Conservation (phyloP, 2,113 vertebrate species). For the Symphodus melops region DNA sequence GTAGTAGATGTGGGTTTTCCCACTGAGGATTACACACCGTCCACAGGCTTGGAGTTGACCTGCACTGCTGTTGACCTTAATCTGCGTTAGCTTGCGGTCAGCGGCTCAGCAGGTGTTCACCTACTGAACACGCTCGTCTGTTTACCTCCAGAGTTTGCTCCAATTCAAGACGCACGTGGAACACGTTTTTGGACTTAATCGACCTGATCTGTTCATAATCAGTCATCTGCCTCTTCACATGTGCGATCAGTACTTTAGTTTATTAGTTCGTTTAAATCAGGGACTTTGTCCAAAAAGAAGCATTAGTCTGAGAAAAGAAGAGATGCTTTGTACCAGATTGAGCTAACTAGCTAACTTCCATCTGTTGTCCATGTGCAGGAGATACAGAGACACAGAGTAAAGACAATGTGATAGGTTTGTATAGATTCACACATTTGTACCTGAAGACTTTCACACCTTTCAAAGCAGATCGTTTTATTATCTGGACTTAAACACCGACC, state of each 20-base stretch:
- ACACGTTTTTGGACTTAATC: background rate
- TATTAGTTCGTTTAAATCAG: too few relatives aligned
- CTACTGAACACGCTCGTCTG: background rate
- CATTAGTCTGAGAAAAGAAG: too few relatives aligned
- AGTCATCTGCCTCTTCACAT: background rate
- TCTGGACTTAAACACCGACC: too few relatives aligned
- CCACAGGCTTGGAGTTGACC: background rate
- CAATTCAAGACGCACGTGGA: conserved; percentile 3
- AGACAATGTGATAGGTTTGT: background rate
- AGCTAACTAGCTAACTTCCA: too few relatives aligned
- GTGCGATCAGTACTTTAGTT: too few relatives aligned
- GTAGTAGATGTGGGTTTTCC: background rate
- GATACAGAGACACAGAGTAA: too few relatives aligned
- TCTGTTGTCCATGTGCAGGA: too few relatives aligned
- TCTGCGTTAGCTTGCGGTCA: background rate
- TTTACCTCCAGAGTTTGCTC: background rate
- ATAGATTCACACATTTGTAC: background rate
- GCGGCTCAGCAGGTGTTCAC: background rate
- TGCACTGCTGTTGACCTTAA: conserved; percentile 24
- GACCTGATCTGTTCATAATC: background rate
- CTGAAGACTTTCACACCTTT: background rate
- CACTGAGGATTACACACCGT: background rate
- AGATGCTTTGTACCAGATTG: too few relatives aligned
- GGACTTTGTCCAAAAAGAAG: too few relatives aligned
- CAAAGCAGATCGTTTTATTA: too few relatives aligned